Evolutionary conservation across 2,888 invertebrate genomes (phyloP).

Genomic region (Aphodius sticticus): DNA sequence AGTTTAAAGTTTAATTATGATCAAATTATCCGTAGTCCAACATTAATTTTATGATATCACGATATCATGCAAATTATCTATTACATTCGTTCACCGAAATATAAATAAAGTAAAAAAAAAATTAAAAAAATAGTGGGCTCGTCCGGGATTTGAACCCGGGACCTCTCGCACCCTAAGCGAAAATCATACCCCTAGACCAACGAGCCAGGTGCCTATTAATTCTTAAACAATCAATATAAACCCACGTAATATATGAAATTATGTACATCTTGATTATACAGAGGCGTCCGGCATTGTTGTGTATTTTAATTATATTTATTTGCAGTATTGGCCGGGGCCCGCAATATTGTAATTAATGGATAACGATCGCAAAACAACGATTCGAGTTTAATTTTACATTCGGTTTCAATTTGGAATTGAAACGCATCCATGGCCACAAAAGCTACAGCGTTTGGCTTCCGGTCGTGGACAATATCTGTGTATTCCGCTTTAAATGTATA

Average conservation of each 20-base stretch:
- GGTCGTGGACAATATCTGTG: background rate
- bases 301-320: background rate
- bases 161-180: slow-evolving; percentile 72
- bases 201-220: slow-evolving; percentile 60
- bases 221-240: slow-evolving; percentile 4
- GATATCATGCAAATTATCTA: background rate
- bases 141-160: slow-evolving; percentile 68
- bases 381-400: background rate
- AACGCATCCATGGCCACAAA: background rate
- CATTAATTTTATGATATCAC: background rate
- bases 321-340: background rate
- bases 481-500: background rate
- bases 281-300: background rate
- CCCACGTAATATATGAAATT: background rate
- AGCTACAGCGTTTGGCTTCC: background rate
- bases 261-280: background rate
- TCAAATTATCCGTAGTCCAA: background rate
- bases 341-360: background rate
- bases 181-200: slow-evolving; percentile 76
- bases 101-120: slow-evolving; percentile 18
- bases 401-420: background rate
- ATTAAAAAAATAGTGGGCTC: slow-evolving; percentile 57
- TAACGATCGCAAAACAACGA: background rate
- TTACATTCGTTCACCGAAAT: slow-evolving; percentile 28
- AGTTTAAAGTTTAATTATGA: too few relatives aligned